phyloP scores from a whole-genome alignment of 2,797 vertebrate species.

The Amniataba percoides region DNA sequence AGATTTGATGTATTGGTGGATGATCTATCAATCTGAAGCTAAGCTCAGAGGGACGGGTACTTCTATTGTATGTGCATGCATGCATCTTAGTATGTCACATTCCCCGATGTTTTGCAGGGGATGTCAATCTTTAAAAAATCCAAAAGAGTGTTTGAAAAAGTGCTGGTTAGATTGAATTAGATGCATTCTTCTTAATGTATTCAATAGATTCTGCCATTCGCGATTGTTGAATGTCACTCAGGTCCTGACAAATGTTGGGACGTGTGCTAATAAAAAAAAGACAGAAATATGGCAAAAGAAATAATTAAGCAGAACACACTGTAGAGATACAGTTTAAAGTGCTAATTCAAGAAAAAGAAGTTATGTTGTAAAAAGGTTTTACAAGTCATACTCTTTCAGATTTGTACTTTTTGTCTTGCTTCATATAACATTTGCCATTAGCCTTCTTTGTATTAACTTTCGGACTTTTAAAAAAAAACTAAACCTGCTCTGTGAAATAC shows the following conservation, averaged over 20 bases:
- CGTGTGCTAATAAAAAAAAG: conserved; percentile 81
- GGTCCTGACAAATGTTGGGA: conserved; percentile 80
- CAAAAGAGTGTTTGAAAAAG: conserved; percentile 54
- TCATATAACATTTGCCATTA: conserved; percentile 52
- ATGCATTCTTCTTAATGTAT: conserved; percentile 72
- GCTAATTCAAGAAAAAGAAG: conserved; percentile 35
- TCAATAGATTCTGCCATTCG: conserved; percentile 98
- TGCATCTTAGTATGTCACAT: conserved; percentile 66
- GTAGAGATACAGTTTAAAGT: conserved; percentile 18
- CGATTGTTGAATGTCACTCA: conserved; percentile 81
- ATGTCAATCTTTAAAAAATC: conserved; percentile 25
- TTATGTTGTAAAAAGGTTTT: not conserved
- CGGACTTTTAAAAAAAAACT: conserved; percentile 8
- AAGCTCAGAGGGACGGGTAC: too few relatives aligned
- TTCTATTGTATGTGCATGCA: conserved; percentile 81
- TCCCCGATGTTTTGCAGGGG: conserved; percentile 55
- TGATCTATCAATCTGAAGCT: conserved; percentile 63
- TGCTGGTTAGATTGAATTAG: conserved; percentile 50
- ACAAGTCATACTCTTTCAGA: not conserved
- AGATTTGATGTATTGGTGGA: conserved; percentile 72
- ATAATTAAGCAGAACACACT: conserved; percentile 45
- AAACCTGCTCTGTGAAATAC: conserved; percentile 46
- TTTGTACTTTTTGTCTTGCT: conserved; percentile 48
- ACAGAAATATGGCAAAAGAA: conserved; percentile 61
- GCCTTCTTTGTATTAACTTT: conserved; percentile 28